Evolutionary conservation across 1,140 invertebrate genomes (phyloP).

Genomic region (Lepidurus apus): DNA sequence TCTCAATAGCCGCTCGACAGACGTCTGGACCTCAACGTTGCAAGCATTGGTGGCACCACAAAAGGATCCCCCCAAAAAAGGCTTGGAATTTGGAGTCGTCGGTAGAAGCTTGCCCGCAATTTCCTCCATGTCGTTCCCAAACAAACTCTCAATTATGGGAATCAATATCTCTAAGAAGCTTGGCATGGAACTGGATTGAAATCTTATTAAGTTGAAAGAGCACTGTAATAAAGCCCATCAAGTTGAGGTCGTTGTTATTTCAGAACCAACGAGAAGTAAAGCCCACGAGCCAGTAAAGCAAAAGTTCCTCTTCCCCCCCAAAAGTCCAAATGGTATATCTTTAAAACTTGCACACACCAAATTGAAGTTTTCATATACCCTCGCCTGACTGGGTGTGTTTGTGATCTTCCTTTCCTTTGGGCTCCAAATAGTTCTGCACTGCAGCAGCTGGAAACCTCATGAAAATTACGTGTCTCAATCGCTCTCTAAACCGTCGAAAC

Average conservation of each 20-base stretch:
- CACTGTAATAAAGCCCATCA: neutral
- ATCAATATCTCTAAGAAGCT: neutral
- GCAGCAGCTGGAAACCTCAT: neutral
- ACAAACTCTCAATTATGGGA: neutral
- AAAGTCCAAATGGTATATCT: neutral
- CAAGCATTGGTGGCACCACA: too few relatives aligned
- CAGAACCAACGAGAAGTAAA: neutral
- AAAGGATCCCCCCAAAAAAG: too few relatives aligned
- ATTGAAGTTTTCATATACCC: neutral
- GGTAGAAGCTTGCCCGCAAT: neutral
- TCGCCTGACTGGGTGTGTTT: neutral
- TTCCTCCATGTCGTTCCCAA: neutral
- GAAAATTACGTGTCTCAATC: neutral
- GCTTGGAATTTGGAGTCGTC: too few relatives aligned
- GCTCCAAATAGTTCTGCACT: neutral
- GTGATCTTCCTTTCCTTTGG: neutral
- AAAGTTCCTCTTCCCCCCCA: neutral
- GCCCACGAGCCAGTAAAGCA: neutral
- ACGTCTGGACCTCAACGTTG: too few relatives aligned
- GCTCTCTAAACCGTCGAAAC: neutral
- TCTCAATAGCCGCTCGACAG: too few relatives aligned
- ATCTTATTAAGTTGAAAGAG: neutral
- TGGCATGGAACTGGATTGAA: neutral
- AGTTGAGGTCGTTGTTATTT: neutral
- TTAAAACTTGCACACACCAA: neutral